Evolutionary conservation across 2,113 vertebrate species (phyloP), one percentile per base, ranked within the genome.

Genomic region (Cichladusa arquata): DNA sequence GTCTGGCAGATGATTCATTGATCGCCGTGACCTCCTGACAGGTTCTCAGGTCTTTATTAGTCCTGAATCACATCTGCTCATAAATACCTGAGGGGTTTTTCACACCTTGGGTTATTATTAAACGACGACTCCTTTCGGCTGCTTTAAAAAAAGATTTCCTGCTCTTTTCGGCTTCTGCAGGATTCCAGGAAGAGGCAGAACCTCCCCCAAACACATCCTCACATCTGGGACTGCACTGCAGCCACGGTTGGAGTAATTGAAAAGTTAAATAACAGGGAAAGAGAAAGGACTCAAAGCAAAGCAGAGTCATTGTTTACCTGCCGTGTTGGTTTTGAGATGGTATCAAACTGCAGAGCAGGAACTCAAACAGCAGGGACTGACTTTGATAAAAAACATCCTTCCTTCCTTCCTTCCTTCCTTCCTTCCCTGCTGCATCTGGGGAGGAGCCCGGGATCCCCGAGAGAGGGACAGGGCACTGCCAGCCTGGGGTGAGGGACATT

Each of bases 321-420:
- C 69, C 0, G 2, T 91, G 88, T 83, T 95, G 79, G 85, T 44
- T 92, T 90, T 80, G 53, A 95, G 96, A 90, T 86, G 87, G 12
- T 83, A 94, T 92, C 92, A 4, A 88, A 44, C 62, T 88, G 34
- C 93, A 36, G 70, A 90, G 85, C 94, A 96, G 95, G 94, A 95
- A 92, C 90, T 96, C 95, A 81, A 95, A 91, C 93, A 96, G 95
- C 94, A 60, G 93, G 81, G 94, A 62, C 93, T 33, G 58, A 1
- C 91, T 86, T 29, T 47, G 91, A 94, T 90, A 90, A 95, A 96
- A 88, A 71, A 90, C 8, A 80, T 94, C 91, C 95, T 95, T 93
- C 96, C 95, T 95, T 90, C 96, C 94, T 86, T 18, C 67, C 82
- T n/a, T 94, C 91, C 95, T 95, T 93, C 96, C 95, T 95, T 90